A percentile compares a stretch with the other conserved stretches of the same genome.
phyloP scores from a whole-genome alignment of 2,888 invertebrate genomes.

The Gastracanthus pulcherrimus region DNA sequence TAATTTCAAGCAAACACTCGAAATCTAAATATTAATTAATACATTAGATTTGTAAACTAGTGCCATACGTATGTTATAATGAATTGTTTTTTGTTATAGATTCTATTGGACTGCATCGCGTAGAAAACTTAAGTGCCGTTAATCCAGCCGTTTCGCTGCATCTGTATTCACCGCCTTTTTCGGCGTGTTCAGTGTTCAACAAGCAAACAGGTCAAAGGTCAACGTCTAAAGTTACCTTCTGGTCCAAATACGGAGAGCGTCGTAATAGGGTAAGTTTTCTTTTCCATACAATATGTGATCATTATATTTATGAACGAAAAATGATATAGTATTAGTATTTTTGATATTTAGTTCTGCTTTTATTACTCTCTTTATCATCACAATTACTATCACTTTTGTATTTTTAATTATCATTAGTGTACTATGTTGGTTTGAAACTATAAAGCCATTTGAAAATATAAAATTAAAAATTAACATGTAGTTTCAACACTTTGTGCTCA shows the following conservation, averaged over 20 bases:
- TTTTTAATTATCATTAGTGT: not conserved
- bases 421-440: no score
- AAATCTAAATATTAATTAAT: no score
- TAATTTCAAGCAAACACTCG: not conserved
- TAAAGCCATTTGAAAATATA: no score
- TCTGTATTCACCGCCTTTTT: constrained; percentile 96
- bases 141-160: constrained; percentile 95
- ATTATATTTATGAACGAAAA: not conserved
- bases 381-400: not conserved
- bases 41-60: no score
- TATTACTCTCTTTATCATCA: not conserved
- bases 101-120: constrained; percentile 94
- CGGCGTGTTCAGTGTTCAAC: constrained; percentile 93
- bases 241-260: constrained; percentile 93
- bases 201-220: constrained; percentile 90
- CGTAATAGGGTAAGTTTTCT: constrained; percentile 81
- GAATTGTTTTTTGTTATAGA: constrained; percentile 81
- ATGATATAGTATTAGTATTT: not conserved
- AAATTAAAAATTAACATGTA: not conserved
- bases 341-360: not conserved
- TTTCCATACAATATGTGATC: not conserved
- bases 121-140: constrained; percentile 94
- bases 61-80: no score
- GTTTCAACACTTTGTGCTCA: no score
- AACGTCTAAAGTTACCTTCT: constrained; percentile 89